Percentiles rank a stretch among this genome's conserved stretches.
Conservation (phyloP, 2,888 invertebrate genomes). For the Dascillus cervinus region DNA sequence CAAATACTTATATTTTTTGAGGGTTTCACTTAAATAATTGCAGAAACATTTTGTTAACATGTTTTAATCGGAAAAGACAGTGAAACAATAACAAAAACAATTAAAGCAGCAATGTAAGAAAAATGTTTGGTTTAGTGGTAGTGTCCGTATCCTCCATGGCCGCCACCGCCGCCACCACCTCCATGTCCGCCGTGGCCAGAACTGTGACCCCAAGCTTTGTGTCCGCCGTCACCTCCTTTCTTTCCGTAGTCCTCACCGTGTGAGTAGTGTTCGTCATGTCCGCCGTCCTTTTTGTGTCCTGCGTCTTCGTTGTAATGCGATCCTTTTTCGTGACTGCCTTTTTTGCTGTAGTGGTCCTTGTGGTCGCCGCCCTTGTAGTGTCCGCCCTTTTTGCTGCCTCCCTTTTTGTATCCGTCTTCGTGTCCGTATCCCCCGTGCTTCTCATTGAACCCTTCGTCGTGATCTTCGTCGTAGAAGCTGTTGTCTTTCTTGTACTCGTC, state of each 20-base stretch:
- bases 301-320: constrained; percentile 71
- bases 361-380: constrained; percentile 70
- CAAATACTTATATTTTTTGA: too few relatives aligned
- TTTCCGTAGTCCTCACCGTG: constrained; percentile 70
- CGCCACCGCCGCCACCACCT: constrained; percentile 11
- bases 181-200: constrained; percentile 10
- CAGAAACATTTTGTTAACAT: too few relatives aligned
- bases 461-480: constrained; percentile 79
- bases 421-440: constrained; percentile 76
- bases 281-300: constrained; percentile 70
- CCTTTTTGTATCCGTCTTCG: constrained; percentile 74
- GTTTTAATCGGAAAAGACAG: too few relatives aligned
- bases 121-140: constrained; percentile 2
- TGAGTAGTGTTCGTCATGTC: constrained; percentile 68
- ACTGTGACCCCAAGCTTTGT: constrained; percentile 67
- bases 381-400: constrained; percentile 74
- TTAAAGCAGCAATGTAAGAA: constrained; percentile 9
- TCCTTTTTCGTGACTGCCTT: constrained; percentile 73
- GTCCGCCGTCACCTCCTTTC: constrained; percentile 72
- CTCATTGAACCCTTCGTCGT: constrained; percentile 72
- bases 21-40: too few relatives aligned
- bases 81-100: too few relatives aligned
- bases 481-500: constrained; percentile 84
- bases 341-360: constrained; percentile 71
- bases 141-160: constrained; percentile 12